Percentiles rank a stretch among this genome's conserved stretches.
Conservation (phyloP, 2,888 invertebrate genomes). For the Harpalus rubripes region DNA sequence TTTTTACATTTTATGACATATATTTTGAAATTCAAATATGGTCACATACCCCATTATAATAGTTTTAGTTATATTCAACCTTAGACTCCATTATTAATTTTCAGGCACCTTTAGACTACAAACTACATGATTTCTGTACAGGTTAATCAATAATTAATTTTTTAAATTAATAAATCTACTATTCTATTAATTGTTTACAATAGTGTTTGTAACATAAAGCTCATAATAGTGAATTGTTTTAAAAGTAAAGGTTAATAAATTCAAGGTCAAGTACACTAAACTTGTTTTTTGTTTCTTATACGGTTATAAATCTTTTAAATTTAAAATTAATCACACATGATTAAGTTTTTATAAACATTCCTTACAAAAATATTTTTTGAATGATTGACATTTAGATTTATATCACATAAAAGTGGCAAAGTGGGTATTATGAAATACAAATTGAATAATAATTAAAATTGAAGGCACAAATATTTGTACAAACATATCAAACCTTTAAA, state of each 20-base stretch:
- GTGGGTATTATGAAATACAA: background rate
- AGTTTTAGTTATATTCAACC: no score
- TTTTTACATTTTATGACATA: no score
- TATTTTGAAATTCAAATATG: no score
- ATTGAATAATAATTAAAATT: background rate
- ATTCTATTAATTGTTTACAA: no score
- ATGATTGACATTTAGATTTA: background rate
- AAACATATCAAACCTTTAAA: background rate
- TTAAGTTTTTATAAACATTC: constrained; percentile 41
- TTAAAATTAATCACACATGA: constrained; percentile 20
- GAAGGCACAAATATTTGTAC: background rate
- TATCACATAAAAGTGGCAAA: background rate
- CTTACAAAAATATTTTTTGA: background rate
- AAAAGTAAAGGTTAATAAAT: constrained; percentile 39
- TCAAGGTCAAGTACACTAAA: constrained; percentile 37
- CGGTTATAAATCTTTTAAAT: constrained; percentile 45
- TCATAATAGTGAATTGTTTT: background rate
- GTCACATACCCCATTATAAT: no score
- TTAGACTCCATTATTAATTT: no score
- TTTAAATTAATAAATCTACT: no score
- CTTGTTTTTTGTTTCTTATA: constrained; percentile 30
- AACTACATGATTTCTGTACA: no score
- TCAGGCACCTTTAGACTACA: no score
- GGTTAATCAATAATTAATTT: no score
- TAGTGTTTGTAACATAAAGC: background rate